Conservation (phyloP, 2,888 invertebrate genomes). For the Phyllotreta striolata region DNA sequence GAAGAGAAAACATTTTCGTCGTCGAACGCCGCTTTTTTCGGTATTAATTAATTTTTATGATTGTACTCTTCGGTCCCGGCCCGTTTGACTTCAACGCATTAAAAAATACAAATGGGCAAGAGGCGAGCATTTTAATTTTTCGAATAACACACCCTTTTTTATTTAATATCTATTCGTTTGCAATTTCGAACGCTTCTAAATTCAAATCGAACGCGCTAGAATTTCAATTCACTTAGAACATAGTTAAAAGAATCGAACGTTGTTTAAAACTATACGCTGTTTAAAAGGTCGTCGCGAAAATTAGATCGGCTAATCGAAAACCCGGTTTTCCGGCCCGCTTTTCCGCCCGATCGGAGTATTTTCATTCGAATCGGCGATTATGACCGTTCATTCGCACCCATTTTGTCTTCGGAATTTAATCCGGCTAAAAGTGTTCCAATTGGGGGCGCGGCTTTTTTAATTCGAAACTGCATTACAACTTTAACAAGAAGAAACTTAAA, state of each 20-base stretch:
- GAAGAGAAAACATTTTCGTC: too few species aligned
- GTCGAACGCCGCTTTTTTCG: too few species aligned
- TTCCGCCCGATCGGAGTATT: neutral
- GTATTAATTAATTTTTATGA: too few species aligned
- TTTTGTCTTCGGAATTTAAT: conserved; percentile 16
- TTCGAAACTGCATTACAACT: too few species aligned
- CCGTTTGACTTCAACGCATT: too few species aligned
- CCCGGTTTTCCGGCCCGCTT: neutral
- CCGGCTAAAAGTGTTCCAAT: conserved; percentile 7
- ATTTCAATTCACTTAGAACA: conserved; percentile 23
- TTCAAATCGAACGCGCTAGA: conserved; percentile 1
- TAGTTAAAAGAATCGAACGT: conserved; percentile 3
- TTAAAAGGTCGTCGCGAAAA: conserved; percentile 24
- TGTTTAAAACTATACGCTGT: conserved; percentile 14
- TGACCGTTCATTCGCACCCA: conserved; percentile 3
- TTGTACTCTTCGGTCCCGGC: too few species aligned
- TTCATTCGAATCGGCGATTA: conserved; percentile 10
- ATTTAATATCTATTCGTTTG: neutral
- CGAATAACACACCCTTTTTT: neutral
- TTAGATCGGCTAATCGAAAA: conserved; percentile 16
- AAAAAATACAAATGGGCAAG: too few species aligned
- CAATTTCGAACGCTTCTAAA: neutral
- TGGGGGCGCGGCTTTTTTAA: too few species aligned
- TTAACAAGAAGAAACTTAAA: too few species aligned
- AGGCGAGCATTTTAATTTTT: too few species aligned